Conservation (phyloP, 1,140 invertebrate species). For the Drosophila mayri region DNA sequence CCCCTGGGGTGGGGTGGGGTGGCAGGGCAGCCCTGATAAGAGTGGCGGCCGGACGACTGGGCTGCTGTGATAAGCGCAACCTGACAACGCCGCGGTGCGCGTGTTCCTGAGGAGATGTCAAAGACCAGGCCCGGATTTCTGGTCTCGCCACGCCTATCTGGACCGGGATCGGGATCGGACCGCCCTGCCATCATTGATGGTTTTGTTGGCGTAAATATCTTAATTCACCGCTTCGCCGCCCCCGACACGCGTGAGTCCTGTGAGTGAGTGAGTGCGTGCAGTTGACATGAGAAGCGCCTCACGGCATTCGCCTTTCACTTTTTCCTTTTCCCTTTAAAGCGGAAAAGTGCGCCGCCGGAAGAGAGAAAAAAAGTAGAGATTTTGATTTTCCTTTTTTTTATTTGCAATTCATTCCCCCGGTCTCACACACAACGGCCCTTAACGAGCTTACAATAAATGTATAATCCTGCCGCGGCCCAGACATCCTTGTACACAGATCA, state of each 20-base stretch:
- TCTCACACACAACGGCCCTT: conserved; percentile 3
- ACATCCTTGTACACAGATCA: conserved; percentile 3
- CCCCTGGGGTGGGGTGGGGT: too few relatives aligned
- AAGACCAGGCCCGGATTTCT: conserved; percentile 57
- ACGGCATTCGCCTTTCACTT: conserved; percentile 10
- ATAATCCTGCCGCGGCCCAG: conserved; percentile 17
- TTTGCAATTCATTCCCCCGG: conserved; percentile 18
- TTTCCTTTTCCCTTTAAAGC: conserved; percentile 19
- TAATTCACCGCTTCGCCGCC: conserved; percentile 79
- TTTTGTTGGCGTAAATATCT: conserved; percentile 79
- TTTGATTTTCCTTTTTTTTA: not conserved
- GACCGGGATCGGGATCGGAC: conserved; percentile 16
- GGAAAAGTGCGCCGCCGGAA: conserved; percentile 26
- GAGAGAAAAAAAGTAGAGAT: not conserved
- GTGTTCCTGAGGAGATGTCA: conserved; percentile 66
- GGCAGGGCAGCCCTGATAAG: conserved; percentile 18
- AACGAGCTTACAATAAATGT: conserved; percentile 45
- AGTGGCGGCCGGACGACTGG: conserved; percentile 14
- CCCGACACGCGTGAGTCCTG: conserved; percentile 70
- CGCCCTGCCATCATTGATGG: conserved; percentile 54
- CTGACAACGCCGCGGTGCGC: conserved; percentile 46
- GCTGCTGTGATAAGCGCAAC: conserved; percentile 77
- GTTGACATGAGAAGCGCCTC: conserved; percentile 62
- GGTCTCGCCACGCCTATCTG: conserved; percentile 45
- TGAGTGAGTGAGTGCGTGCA: conserved; percentile 54